These are phyloP conservation scores for Brachyptera risi DNA, from an alignment of 2,888 invertebrate species.

Conservation along the genomic window DNA sequence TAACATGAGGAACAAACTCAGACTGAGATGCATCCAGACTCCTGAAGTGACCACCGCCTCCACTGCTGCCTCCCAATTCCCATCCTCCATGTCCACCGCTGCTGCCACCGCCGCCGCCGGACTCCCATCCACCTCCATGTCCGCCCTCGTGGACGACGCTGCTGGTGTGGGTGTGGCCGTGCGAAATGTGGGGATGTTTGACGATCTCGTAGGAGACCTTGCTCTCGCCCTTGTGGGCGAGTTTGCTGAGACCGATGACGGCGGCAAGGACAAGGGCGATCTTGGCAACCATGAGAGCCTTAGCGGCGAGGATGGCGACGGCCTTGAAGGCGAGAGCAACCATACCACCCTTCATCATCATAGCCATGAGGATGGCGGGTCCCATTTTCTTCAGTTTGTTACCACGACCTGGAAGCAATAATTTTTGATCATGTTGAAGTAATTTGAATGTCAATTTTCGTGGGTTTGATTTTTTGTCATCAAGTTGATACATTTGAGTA, in stretches of 20 bases:
- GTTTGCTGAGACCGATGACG: slow-evolving; percentile 30
- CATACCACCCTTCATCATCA: slow-evolving; percentile 67
- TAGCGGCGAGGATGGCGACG: slow-evolving; percentile 52
- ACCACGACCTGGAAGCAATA: slow-evolving; percentile 51
- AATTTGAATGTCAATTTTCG: too few species aligned
- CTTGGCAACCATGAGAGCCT: slow-evolving; percentile 33
- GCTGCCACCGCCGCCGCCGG: slow-evolving; percentile 47
- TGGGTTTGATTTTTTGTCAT: too few species aligned
- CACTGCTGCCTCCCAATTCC: neutral
- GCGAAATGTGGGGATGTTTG: slow-evolving; percentile 78
- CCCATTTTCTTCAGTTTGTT: slow-evolving; percentile 59
- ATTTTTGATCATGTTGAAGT: too few species aligned
- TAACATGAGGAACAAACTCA: slow-evolving; percentile 17
- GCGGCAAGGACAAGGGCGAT: slow-evolving; percentile 33
- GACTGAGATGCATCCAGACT: slow-evolving; percentile 19
- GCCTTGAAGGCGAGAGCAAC: slow-evolving; percentile 70
- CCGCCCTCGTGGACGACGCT: slow-evolving; percentile 56
- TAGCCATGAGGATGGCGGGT: slow-evolving; percentile 58
- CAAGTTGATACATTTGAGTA: too few species aligned
- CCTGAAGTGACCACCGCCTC: slow-evolving; percentile 23
- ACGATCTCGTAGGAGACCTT: slow-evolving; percentile 83
- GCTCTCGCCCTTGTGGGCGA: slow-evolving; percentile 21
- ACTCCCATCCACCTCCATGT: slow-evolving; percentile 49
- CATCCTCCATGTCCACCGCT: slow-evolving; percentile 10
- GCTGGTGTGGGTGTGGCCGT: slow-evolving; percentile 61